phyloP scores from a whole-genome alignment of 2,888 invertebrate species.

The Nephrotoma flavescens region DNA sequence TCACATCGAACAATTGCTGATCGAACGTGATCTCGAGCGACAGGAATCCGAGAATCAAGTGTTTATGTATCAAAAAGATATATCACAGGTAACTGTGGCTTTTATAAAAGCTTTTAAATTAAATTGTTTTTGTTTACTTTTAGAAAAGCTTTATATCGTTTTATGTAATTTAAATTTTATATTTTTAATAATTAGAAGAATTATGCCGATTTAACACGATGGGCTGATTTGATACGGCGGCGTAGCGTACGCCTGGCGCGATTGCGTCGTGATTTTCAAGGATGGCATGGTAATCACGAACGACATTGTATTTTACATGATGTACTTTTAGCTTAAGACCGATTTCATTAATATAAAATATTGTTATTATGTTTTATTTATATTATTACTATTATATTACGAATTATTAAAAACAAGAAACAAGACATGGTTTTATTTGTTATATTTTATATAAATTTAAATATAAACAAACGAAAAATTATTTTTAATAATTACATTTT shows the following conservation, averaged over 20 bases:
- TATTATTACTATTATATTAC: not conserved
- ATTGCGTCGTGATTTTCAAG: slow-evolving; percentile 25
- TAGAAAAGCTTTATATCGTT: not conserved
- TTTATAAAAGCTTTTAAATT: not conserved
- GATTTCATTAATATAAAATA: not conserved
- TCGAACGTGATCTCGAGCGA: slow-evolving; percentile 81
- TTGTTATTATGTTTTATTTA: not conserved
- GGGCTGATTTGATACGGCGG: slow-evolving; percentile 26
- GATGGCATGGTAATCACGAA: slow-evolving; percentile 29
- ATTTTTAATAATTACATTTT: not conserved
- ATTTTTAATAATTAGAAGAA: not conserved
- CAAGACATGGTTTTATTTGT: not conserved
- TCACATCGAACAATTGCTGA: slow-evolving; percentile 81
- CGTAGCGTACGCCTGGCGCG: slow-evolving; percentile 24
- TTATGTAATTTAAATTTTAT: not conserved
- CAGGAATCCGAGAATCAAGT: slow-evolving; percentile 70
- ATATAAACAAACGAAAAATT: not conserved
- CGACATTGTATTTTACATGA: slow-evolving; percentile 29
- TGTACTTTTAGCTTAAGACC: slow-evolving; percentile 17
- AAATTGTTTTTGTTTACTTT: not conserved
- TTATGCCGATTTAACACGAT: slow-evolving; percentile 18
- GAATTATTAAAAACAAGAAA: not conserved
- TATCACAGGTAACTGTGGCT: slow-evolving; percentile 24
- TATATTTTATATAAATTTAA: not conserved
- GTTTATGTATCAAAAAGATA: slow-evolving; percentile 28